Evolutionary conservation across 2,888 invertebrate genomes (phyloP), one percentile per base, ranked within the genome.

Genomic region (Plagodis dolabraria): DNA sequence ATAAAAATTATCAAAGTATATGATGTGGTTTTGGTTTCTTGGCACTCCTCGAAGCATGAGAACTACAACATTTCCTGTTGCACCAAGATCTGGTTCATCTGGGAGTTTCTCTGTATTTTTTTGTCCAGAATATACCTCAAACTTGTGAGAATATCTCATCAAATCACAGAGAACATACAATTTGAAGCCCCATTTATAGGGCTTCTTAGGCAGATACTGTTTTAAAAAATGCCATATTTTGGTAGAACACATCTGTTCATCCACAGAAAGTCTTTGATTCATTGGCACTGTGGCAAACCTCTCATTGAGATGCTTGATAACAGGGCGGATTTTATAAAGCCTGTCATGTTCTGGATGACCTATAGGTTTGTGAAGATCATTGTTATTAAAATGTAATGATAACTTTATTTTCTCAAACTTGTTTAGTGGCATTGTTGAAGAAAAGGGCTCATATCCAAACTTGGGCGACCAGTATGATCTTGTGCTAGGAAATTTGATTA

Each of bases 81-180:
- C 57, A 48, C 69, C 71, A 48, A 70, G 60, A 67, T 72, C 71
- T 59, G 72, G 71, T 64, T 75, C 74, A 71, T 69, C 68, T 67
- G 70, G 34, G 38, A 72, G 67, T 38, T 67, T 70, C 4, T 74
- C 69, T 71, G 69, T 45, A 71, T 76, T 76, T 47, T 77, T 78
- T 72, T 76, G 73, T 72, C 80, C 79, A 72, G 74, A 72, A 69
- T 60, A 76, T 67, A 75, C 65, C 62, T 75, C 67, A 64, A 68
- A 64, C 7, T 52, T 60, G 34, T 65, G 44, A 36, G 63, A 60
- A 57, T 54, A 65, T 45, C 74, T 72, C 58, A 63, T 63, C 54
- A 71, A 57, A 67, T 60, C 45, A 61, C 70, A 73, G 6, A 79
- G n/a, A n/a, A n/a, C n/a, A n/a, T n/a, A n/a, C n/a, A n/a, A n/a